Base-by-base conservation (phyloP, 2,797 vertebrate species). In the Columba guinea region DNA sequence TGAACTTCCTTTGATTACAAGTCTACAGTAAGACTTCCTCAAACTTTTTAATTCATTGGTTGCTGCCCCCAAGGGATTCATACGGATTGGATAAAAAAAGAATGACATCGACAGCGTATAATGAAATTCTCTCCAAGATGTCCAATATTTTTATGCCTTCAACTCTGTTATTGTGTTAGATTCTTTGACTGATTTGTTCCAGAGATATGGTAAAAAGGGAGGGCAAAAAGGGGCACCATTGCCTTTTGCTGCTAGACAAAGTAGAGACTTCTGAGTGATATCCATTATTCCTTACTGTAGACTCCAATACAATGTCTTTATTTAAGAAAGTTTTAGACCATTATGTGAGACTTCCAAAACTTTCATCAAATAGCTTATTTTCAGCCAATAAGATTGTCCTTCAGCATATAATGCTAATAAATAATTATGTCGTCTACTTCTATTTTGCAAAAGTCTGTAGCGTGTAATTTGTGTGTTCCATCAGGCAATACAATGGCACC, bases 201-300 rank as follows among this genome's bases (percentile, higher is more conserved):
- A 95, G 93, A 95, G 79, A 84, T 94, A 96, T 91, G 91, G 90
- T 93, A 95, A 94, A 97, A 96, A 94, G 49, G 70, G 49, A 96
- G 95, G 95, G 94, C 95, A 96, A 94, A 95, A 93, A 84, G 93
- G 93, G 93, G 89, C 94, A 96, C 70, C 39, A 67, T 91, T 80
- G 56, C 94, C 68, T 96, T 96, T 96, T 94, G 63, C 93, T 91
- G 67, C 59, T 79, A 94, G 87, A 96, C 60, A 96, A 96, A 96
- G 91, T 93, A 94, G 91, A 96, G 80, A 83, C 87, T 94, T 96
- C 80, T 90, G 83, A 96, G 83, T 0, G 9, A 77, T 74, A 96
- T 80, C 94, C 91, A 96, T 96, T 97, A 97, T 96, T 94, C 74
- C 77, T 89, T 94, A 46, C 80, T 91, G 35, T 79, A 90, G 56